Base-by-base conservation (phyloP, 2,797 vertebrate genomes). In the Petrocephalus sullivani region DNA sequence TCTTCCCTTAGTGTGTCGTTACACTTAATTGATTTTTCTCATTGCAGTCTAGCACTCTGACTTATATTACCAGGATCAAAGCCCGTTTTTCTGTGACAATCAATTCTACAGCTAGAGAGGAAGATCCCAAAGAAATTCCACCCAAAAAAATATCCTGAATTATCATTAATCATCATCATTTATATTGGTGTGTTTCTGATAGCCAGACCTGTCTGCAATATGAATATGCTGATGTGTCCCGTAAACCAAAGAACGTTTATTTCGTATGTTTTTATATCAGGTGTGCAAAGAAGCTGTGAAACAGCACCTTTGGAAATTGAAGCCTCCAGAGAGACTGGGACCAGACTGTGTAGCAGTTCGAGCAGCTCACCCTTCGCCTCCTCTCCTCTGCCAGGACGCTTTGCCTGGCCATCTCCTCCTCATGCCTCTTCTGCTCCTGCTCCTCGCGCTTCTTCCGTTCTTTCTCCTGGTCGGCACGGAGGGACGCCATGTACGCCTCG, bases 381-480 rank as follows among this genome's bases (percentile, higher is more conserved):
- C 96, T 96, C 93, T 99, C 98, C 92, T 99, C 98, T 0, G 97
- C 98, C 4, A 99, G 94, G 49, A 95, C 96, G 51, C 95, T 96
- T 92, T 98, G 97, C 60, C 96, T 95, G 51, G 96, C 97, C 91
- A 97, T 97, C 90, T 99, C 98, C 91, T 99, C 98, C 92, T 97
- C 97, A 89, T 96, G 96, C 93, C 95, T 95, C 91, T 93, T 95
- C 90, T 97, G 97, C 91, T 99, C 98, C 85, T 97, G 94, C 88
- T 99, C 97, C 93, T 99, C 98, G 56, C 96, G 96, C 90, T 97
- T 98, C 94, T 97, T 99, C 33, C 97, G 95, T 86, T 99, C 98
- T 89, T 99, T 99, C 91, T 99, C 98, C 93, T 99, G 98, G 94
- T 99, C 98, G 0, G 98, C 98, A 8, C 95, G 97, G 41, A 99